Evolutionary conservation across 30 jellyfish, hydroid and myxozoan species (phyloP), one percentile per base, ranked within the genome.

Genomic region (Haliclystus octoradiatus): DNA sequence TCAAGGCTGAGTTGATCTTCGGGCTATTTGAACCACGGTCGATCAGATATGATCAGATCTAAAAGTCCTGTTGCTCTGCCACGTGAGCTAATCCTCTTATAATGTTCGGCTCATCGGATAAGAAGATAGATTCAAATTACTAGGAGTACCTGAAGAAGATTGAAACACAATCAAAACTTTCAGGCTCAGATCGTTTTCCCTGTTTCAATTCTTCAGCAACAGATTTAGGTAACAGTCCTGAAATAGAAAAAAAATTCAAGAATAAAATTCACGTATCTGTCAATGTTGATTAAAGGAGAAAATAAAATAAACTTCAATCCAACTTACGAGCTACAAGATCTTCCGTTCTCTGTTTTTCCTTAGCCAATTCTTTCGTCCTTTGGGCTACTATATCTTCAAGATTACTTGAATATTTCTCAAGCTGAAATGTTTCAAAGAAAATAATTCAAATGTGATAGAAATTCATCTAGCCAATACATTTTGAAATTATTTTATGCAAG

Each of bases 161-260:
- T 4, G 97, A 67, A 46, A 80, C 85, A 50, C 81, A 75, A 33
- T 88, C 97, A 34, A 68, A 88, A 22, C 76, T 75, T 32, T 80
- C 97, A 14, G 97, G 94, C 47, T 80, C 95, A 23, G 74, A 84
- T n/a, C 73, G 80, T 69, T 75, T 80, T n/a, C 97, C 97, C 49
- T 74, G 97, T 65, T 88, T 88, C 72, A 88, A 68, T 25, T 81
- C 95, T 46, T 88, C 97, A 2, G 94, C 97, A 25, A 88, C 80
- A 57, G 95, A 81, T 57, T 82, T 80, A 9, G 94, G 97, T 40
- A 88, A 63, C 28, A 86, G 63, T 33, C 94, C 96, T 85, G 35
- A 12, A 40, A 19, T 13, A 2, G 31, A 12, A 73, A 23, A 26
- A 29, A 22, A 25, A 3, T 63, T 60, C 28, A 60, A 14, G 15